Base-by-base conservation (phyloP, 2,888 invertebrate species). In the Thymelicus sylvestris region DNA sequence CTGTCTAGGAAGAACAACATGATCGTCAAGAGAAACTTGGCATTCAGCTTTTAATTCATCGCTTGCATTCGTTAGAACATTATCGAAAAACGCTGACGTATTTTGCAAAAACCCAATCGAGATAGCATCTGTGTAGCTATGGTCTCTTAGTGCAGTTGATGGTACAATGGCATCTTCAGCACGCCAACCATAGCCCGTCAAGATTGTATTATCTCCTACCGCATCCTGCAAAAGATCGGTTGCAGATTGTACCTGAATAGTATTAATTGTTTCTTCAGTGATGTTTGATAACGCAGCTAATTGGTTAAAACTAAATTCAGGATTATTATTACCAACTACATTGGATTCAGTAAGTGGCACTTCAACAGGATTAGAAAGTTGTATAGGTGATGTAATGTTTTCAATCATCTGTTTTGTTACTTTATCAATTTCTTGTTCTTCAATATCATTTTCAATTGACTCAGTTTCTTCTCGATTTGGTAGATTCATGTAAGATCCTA, bases 331-430 rank as follows among this genome's bases (percentile, higher is more conserved):
- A 6, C 72, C 72, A 3, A 75, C 47, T 6, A 67, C 77, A 73
- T 76, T 74, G 59, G 65, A 77, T 74, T 86, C 88, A 52, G 84
- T 74, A 1, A 91, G 73, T 5, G 84, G 83, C 4, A 81, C 88
- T 81, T 86, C 89, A 13, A 92, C 89, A 3, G 92, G 84, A 76
- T 93, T 90, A 0, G 81, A 83, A n/a, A 92, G 80, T 68, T 89
- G 91, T 75, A 93, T 88, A 2, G 87, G 90, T 4, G 92, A 85
- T 48, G 86, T 92, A 50, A 93, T 88, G 73, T 93, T 93, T 76
- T 92, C 90, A 66, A 93, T 92, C 12, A 93, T 74, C 63, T 93
- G 87, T 13, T 80, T 76, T 1, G 93, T 93, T 12, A 92, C 79
- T 77, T 91, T 85, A 60, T 89, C 87, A 6, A 74, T 73, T 71